Evolutionary conservation across 2,113 vertebrate genomes (phyloP).

Genomic region (Oostethus manadensis): DNA sequence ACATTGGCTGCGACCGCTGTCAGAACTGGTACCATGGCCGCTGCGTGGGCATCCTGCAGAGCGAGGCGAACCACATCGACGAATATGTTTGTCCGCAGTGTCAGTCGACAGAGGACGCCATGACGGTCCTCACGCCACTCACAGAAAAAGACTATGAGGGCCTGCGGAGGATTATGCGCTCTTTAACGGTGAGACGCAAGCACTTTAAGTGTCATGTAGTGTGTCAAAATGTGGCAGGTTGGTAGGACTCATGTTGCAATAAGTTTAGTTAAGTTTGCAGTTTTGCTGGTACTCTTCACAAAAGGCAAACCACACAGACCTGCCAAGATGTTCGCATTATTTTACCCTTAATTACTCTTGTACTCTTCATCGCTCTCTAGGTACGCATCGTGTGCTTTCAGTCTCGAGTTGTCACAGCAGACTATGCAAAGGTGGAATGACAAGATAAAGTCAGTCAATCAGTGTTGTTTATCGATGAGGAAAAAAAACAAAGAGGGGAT

Average conservation of each 20-base stretch:
- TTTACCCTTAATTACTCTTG: too few species aligned
- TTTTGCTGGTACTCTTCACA: too few species aligned
- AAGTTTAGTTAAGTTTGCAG: too few species aligned
- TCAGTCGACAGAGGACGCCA: slow-evolving; percentile 98
- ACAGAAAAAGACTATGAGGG: slow-evolving; percentile 97
- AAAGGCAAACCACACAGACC: slow-evolving; percentile 7
- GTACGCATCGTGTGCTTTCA: too few species aligned
- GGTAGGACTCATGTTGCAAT: not conserved
- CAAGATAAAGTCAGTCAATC: too few species aligned
- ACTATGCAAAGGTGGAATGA: not conserved
- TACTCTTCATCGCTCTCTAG: slow-evolving; percentile 1
- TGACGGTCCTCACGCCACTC: slow-evolving; percentile 95
- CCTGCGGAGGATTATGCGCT: slow-evolving; percentile 86
- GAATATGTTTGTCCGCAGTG: slow-evolving; percentile 97
- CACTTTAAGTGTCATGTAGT: not conserved
- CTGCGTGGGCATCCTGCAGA: slow-evolving; percentile 96
- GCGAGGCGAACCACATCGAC: slow-evolving; percentile 96
- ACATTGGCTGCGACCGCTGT: slow-evolving; percentile 97
- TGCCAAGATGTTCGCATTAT: too few species aligned
- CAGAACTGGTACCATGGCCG: slow-evolving; percentile 99
- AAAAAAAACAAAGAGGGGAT: too few species aligned
- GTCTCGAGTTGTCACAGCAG: slow-evolving; percentile 2
- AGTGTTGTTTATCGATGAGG: too few species aligned
- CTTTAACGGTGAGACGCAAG: slow-evolving; percentile 78
- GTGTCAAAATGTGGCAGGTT: not conserved